phyloP scores from a whole-genome alignment of 64 coral and sea anemone species.

The Montipora efflorescens region DNA sequence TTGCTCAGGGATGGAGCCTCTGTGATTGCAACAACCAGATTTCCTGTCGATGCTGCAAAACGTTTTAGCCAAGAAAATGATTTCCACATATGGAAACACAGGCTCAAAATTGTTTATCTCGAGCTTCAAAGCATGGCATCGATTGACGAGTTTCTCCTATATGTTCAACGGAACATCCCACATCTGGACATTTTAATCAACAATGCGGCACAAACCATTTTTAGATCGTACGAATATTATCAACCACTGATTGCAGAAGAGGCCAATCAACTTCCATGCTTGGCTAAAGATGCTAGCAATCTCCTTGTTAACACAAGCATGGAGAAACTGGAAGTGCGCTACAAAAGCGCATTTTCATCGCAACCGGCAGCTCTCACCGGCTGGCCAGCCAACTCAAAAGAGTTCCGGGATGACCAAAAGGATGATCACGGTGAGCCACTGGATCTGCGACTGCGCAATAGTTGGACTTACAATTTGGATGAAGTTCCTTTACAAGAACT shows the following conservation, averaged over 20 bases:
- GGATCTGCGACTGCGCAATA: constrained; percentile 18
- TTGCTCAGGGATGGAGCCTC: constrained; percentile 25
- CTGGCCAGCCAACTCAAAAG: background rate
- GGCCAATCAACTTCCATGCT: background rate
- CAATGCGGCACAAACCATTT: constrained; percentile 41
- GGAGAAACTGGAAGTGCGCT: background rate
- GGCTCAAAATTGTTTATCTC: constrained; percentile 13
- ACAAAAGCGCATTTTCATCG: background rate
- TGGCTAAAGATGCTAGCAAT: constrained; percentile 7
- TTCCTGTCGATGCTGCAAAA: constrained; percentile 2
- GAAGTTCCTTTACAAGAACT: constrained; percentile 50
- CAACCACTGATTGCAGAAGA: background rate
- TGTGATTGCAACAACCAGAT: constrained; percentile 22
- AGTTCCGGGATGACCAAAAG: constrained; percentile 13
- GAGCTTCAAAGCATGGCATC: constrained; percentile 24
- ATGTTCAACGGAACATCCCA: constrained; percentile 13
- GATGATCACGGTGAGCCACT: constrained; percentile 45
- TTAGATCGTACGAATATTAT: constrained; percentile 10
- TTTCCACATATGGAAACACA: constrained; percentile 36
- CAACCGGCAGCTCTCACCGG: background rate
- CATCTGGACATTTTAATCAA: constrained; percentile 51
- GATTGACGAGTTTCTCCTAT: background rate
- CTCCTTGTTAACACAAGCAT: background rate
- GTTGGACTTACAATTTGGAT: constrained; percentile 59
- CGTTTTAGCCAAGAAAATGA: constrained; percentile 8